These are phyloP conservation scores for Jaculus jaculus DNA, from an alignment of 2,113 vertebrate genomes.

Conservation along the genomic window DNA sequence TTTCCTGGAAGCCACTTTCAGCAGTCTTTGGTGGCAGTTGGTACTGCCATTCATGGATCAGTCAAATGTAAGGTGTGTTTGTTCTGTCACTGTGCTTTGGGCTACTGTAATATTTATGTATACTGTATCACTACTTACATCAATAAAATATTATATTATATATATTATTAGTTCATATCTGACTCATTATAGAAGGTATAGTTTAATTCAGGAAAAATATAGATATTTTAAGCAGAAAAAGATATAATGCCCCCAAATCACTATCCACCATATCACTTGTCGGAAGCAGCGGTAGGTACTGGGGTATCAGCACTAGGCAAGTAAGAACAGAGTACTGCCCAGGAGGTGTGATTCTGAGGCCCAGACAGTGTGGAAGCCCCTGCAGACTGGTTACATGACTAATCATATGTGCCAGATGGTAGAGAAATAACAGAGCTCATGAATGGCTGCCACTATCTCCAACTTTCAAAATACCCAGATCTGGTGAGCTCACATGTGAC, in stretches of 20 bases:
- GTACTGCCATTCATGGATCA: not conserved
- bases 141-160: too few species aligned
- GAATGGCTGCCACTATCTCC: not conserved
- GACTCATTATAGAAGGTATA: not conserved
- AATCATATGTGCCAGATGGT: not conserved
- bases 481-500: not conserved
- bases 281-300: not conserved
- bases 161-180: not conserved
- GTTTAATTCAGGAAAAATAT: conserved; percentile 10
- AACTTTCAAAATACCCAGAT: not conserved
- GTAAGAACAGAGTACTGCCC: not conserved
- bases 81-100: not conserved
- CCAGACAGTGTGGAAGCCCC: fast-evolving
- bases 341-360: not conserved
- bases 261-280: not conserved
- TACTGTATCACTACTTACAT: not conserved
- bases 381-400: not conserved
- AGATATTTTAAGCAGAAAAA: not conserved
- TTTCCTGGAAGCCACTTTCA: not conserved
- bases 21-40: not conserved
- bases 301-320: fast-evolving
- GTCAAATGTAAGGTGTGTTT: not conserved
- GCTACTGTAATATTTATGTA: not conserved
- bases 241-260: not conserved
- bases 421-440: not conserved